Evolutionary conservation across 2,797 vertebrate species (phyloP), one percentile per base, ranked within the genome.

Genomic region (Astyanax mexicanus): DNA sequence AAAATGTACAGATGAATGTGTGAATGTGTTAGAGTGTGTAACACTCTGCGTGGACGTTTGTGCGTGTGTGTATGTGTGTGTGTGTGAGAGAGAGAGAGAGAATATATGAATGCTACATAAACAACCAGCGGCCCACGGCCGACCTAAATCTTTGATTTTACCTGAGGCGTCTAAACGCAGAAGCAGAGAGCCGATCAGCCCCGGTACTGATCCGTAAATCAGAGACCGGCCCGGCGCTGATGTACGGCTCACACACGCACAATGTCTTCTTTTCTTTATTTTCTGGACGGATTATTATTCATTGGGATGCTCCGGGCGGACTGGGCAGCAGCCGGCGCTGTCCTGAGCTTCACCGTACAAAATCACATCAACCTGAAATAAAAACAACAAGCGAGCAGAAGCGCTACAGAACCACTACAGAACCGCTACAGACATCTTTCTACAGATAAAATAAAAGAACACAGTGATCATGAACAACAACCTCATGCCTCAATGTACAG

Each of bases 91-190:
- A 8, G 42, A 17, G n/a, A n/a, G n/a, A n/a, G n/a, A n/a, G n/a
- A n/a, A n/a, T n/a, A n/a, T 27, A 74, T 51, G 73, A 84, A 82
- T 45, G 79, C 80, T 49, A 80, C 80, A 73, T 65, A 78, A 79
- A 81, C 64, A 80, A 60, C 60, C 73, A 69, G 64, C 82, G 79
- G 83, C 88, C 86, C 75, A 71, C 69, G 40, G 88, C 77, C 47
- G 82, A 83, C 84, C 86, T 88, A 82, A 84, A 90, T 90, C 83
- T 89, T 87, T 86, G 80, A 91, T 86, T 81, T 80, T 60, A 78
- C 88, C 84, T 0, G 42, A 84, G 86, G 86, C 77, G n/a, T 78
- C 52, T 60, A 72, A 78, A 69, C 83, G 61, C 65, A n/a, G n/a
- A n/a, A n/a, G n/a, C n/a, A n/a, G n/a, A 85, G 74, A 76, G 65